Base-by-base conservation (phyloP, 1,140 invertebrate species). In the Acromyrmex charruanus region DNA sequence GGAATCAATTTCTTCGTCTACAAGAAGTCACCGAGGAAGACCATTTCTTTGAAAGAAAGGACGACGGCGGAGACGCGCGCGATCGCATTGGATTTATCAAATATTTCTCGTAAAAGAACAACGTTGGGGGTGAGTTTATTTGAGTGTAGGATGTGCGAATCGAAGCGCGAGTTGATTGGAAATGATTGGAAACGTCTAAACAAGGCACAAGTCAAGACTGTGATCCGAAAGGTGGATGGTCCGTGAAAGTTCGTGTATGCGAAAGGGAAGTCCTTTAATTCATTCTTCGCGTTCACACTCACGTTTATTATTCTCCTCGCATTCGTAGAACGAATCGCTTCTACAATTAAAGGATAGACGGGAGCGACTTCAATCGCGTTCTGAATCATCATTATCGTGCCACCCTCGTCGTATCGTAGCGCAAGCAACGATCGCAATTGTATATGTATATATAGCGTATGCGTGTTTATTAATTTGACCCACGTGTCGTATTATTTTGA, bases 191-290 rank as follows among this genome's bases (percentile, higher is more conserved):
- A 75, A 84, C 39, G 58, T 84, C 80, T 84, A 84, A 84, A 84
- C 80, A 84, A 84, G 80, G 80, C 80, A 84, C 80, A 84, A 79
- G 77, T 79, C 59, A 77, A 82, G 80, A 74, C 80, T 75, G 69
- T 74, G 63, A 61, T 84, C 39, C 80, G 69, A 75, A 75, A 63
- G 72, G 35, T 61, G 39, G 35, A 84, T 84, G 80, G 69, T 84
- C 69, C 80, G 21, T 81, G 69, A 82, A 49, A 51, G 55, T 84
- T 74, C 55, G 39, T 84, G 69, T 44, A 35, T 68, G 65, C 39
- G 44, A 61, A 59, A 74, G 51, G 68, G 53, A 59, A 82, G 55
- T 72, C 12, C 58, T 49, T 82, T 21, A 61, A 82, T 74, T 39
- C 55, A 59, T 82, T 82, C 31, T 59, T 61, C 44, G 80, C 58